Base-by-base conservation (phyloP, 1,140 invertebrate genomes). In the Meloidogyne hapla region DNA sequence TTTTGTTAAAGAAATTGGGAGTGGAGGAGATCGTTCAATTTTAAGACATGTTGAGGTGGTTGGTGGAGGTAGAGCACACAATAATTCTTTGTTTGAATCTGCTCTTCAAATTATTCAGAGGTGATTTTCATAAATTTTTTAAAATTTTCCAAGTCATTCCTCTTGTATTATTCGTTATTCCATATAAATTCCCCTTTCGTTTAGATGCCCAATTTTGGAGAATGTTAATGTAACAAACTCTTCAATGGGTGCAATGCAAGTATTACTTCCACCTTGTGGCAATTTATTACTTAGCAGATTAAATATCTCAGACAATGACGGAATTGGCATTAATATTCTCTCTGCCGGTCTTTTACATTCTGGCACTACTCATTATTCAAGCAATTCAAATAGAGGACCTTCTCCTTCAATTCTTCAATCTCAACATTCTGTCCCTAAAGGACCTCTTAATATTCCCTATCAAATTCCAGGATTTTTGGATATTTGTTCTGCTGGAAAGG, bases 41-140 rank as follows among this genome's bases (percentile, higher is more conserved):
- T 80, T 99, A 68, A 91, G 93, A 83, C 92, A 92, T 84, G 91
- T 97, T 0, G 92, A 94, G 79, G 93, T 99, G 63, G 91, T 91
- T 42, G 94, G 95, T n/a, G 97, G 96, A 66, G 97, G 95, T 21
- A 92, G 98, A 70, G 89, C 98, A 12, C 97, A 99, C 84, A 94
- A 94, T 84, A 94, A 98, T 89, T 95, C 94, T 1, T 73, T 81
- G 26, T 71, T 81, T 88, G 92, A 92, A 3, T 92, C 95, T 0
- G 94, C 96, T 2, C 89, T 99, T 62, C 93, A 97, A 87, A 21
- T 67, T 1, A 42, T 67, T n/a, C 65, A 67, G 13, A 67, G 65
- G 65, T 67, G 62, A 26, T 8, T 26, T n/a, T n/a, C n/a, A n/a
- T n/a, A 8, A 26, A 63, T 21, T 21, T 23, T 23, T 21, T 21